A percentile compares a stretch with the other conserved stretches of the same genome.
Conservation (phyloP, 2,888 invertebrate species). For the Chymomyza fuscimana region DNA sequence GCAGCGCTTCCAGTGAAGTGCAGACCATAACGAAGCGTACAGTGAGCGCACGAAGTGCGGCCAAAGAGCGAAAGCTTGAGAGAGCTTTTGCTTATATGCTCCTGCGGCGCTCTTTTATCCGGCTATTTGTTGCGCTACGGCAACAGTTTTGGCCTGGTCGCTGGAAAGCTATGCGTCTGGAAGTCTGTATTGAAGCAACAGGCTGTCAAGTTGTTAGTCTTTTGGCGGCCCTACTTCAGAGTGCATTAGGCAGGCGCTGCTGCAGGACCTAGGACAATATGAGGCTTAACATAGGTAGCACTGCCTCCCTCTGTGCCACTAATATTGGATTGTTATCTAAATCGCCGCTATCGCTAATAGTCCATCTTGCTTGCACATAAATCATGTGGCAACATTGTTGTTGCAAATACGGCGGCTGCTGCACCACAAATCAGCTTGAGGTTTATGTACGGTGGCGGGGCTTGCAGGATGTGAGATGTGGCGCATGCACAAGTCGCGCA, state of each 20-base stretch:
- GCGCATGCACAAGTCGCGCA: not conserved
- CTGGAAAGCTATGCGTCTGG: not conserved
- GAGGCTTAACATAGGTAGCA: not conserved
- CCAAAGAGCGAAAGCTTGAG: conserved; percentile 53
- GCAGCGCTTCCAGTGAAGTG: conserved; percentile 45
- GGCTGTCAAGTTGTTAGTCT: conserved; percentile 56
- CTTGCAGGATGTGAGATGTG: not conserved
- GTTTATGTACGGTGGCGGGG: not conserved
- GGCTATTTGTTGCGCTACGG: conserved; percentile 64
- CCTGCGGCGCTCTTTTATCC: conserved; percentile 56
- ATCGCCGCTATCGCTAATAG: not conserved
- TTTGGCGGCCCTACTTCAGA: conserved; percentile 26
- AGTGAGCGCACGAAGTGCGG: conserved; percentile 13
- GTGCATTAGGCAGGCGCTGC: not conserved
- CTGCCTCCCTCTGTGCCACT: not conserved
- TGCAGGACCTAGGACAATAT: not conserved
- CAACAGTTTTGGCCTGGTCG: conserved; percentile 57
- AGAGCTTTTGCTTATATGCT: conserved; percentile 46
- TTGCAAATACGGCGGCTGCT: not conserved
- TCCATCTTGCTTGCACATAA: not conserved
- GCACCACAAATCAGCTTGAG: not conserved
- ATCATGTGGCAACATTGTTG: not conserved
- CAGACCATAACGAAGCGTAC: conserved; percentile 21
- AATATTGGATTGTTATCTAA: conserved; percentile 25
- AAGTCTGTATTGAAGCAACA: conserved; percentile 68